Base-by-base conservation (phyloP, 2,797 vertebrate genomes). In the Valencia hispanica region DNA sequence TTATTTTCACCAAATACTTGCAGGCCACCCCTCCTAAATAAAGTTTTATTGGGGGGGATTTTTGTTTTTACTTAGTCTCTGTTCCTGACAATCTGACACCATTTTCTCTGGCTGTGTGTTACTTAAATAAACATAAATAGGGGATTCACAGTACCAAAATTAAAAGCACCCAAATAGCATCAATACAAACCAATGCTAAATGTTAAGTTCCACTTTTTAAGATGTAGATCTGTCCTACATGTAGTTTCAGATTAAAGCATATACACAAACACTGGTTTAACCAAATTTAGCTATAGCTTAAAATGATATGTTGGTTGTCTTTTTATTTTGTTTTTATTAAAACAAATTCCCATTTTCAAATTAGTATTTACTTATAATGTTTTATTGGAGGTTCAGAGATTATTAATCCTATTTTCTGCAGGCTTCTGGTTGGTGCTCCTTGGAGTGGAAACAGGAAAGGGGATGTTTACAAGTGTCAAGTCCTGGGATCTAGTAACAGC, bases 371-470 rank as follows among this genome's bases (percentile, higher is more conserved):
- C 25, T n/a, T 14, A n/a, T 14, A 68, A 14, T 25, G 43, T 2
- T 20, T 5, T 5, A 48, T 41, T 11, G 0, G 8, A 72, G 32
- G 0, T 5, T 18, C 32, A 36, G 45, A 73, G 41, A 77, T 84
- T 6, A 66, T 50, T 36, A 1, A 53, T 73, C 15, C 79, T 61
- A 22, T 83, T 75, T 75, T 91, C 68, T 83, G 94, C 66, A 98
- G 97, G 97, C 89, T 98, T 75, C 83, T 98, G 86, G 95, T 98
- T 70, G 95, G 96, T 7, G 96, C 97, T 69, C 97, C 97, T 0
- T 97, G 97, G 97, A 97, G 96, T 66, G 96, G 96, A 32, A 97
- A 97, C 89, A 96, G 95, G 89, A 97, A 95, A 87, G 97, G 97
- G 66, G 97, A 98, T 83, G 91, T 98, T 76, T 98, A 98, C 78